phyloP scores from a whole-genome alignment of 2,113 vertebrate species.

The Sylvilagus bachmani region DNA sequence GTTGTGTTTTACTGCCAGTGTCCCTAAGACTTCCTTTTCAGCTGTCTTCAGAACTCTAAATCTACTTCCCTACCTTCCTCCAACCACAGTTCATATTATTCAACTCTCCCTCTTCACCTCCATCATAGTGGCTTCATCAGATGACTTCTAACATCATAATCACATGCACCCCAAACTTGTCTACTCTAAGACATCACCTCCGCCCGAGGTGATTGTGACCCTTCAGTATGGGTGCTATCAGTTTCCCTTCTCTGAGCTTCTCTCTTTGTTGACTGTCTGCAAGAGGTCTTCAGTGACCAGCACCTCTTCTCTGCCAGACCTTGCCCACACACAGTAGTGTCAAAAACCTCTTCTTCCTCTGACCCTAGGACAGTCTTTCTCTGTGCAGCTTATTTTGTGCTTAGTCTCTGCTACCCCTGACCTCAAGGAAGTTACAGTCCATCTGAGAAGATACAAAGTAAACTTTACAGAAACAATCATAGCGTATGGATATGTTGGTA shows the following conservation, averaged over 20 bases:
- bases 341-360: background rate
- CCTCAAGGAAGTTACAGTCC: background rate
- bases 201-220: background rate
- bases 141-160: background rate
- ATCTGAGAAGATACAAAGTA: constrained; percentile 17
- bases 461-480: constrained; percentile 21
- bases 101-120: background rate
- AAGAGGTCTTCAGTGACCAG: background rate
- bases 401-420: background rate
- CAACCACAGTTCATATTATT: background rate
- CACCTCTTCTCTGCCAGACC: too few species aligned
- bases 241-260: background rate
- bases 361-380: background rate
- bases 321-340: background rate
- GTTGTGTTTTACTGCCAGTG: background rate
- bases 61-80: background rate
- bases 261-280: background rate
- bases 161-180: background rate
- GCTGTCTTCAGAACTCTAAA: background rate
- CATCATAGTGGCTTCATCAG: background rate
- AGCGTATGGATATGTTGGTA: background rate
- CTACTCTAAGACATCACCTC: background rate
- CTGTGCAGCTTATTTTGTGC: background rate
- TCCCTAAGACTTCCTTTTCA: background rate
- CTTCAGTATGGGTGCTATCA: background rate